These are phyloP conservation scores for Irena cyanogastra DNA, from an alignment of 2,113 vertebrate species.

Conservation along the genomic window DNA sequence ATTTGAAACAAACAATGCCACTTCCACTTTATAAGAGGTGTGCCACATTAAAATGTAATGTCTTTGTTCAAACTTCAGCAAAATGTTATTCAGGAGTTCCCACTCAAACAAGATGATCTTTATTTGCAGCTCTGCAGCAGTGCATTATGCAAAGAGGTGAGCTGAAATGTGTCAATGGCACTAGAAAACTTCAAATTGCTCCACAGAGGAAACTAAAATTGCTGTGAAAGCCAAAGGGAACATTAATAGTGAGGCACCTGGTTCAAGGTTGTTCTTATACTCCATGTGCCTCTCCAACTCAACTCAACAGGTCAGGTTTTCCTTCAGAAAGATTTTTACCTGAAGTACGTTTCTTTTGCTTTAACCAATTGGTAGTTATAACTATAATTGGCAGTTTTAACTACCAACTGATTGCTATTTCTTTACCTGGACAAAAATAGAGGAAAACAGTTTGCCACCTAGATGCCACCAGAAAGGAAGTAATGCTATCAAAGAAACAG, in stretches of 20 bases:
- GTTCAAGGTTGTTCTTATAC: background rate
- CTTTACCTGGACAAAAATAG: background rate
- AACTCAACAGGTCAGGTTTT: background rate
- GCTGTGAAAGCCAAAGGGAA: slow-evolving; percentile 42
- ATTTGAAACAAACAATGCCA: background rate
- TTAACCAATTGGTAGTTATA: slow-evolving; percentile 63
- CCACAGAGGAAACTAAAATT: slow-evolving; percentile 61
- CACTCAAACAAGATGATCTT: background rate
- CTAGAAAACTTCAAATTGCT: slow-evolving; percentile 50
- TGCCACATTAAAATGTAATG: background rate
- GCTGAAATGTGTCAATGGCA: background rate
- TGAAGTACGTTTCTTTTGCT: background rate
- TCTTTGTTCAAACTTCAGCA: background rate
- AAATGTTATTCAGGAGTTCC: background rate
- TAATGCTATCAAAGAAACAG: background rate
- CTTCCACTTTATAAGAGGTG: background rate
- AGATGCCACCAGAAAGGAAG: background rate
- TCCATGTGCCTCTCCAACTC: background rate
- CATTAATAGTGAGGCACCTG: background rate
- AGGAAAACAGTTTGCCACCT: background rate
- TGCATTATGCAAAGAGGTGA: background rate
- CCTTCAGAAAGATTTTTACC: background rate
- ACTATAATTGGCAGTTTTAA: slow-evolving; percentile 61
- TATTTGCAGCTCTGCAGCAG: background rate
- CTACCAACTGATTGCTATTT: slow-evolving; percentile 43